Base-by-base conservation (phyloP, 2,113 vertebrate species). In the Stigmatopora argus region DNA sequence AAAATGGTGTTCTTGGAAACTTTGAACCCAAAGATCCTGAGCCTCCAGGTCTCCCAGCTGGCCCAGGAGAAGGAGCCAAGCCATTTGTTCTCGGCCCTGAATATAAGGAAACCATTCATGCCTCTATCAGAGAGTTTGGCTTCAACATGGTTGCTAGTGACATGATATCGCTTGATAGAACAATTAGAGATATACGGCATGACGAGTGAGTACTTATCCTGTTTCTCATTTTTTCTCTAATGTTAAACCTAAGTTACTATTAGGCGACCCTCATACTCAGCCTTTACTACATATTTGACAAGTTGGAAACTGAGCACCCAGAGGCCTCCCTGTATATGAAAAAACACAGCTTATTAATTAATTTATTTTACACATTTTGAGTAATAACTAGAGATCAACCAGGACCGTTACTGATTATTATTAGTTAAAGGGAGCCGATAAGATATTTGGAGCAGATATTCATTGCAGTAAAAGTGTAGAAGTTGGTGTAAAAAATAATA, bases 61-160 rank as follows among this genome's bases (percentile, higher is more conserved):
- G 97, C 64, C 96, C 95, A 44, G 97, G 97, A 81, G 97, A 99
- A 77, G 94, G 89, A 64, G 94, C 92, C 0, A 95, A 96, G 86
- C 88, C 93, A 5, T 94, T 95, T 73, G 85, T 96, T 73, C 90
- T 98, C 70, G 94, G 95, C 76, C 77, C 93, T 45, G 97, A 99
- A 79, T 95, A 96, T 88, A 97, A 98, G 84, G 93, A 96, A 3
- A 81, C 93, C 0, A 66, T 94, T 82, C 95, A 97, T 90, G 91
- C 90, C 80, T 95, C 95, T 88, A 93, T 99, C 85, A 98, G 96
- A 81, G 97, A 99, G 83, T 99, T 98, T 86, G 97, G 97, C 75
- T 99, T 99, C 91, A 99, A 99, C 86, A 99, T 99, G 96, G 97
- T 98, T 78, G 97, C 94, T 45, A 99, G 97, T 70, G 96, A 99